phyloP scores from a whole-genome alignment of 2,113 vertebrate genomes.

The Ibidorhyncha struthersii region DNA sequence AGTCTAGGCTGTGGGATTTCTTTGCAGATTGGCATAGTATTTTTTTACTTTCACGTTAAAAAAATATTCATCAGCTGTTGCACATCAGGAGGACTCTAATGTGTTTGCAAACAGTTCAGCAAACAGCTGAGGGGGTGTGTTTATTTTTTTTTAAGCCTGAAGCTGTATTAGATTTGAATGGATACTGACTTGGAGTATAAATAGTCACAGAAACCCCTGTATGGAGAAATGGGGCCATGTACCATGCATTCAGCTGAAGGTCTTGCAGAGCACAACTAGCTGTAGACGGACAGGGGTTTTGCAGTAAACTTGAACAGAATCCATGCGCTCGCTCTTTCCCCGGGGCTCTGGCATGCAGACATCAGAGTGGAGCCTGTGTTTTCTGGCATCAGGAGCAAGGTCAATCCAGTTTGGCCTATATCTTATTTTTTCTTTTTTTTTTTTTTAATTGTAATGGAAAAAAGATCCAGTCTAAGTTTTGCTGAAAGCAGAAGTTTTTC shows the following conservation, averaged over 20 bases:
- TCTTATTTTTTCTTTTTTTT: too few relatives aligned
- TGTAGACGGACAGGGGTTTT: not conserved
- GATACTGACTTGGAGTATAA: not conserved
- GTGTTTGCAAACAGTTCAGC: not conserved
- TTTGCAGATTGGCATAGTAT: not conserved
- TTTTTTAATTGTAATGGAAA: not conserved
- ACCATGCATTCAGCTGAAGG: not conserved
- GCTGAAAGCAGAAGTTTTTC: slow-evolving; percentile 5
- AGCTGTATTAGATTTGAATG: not conserved
- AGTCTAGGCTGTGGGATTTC: not conserved
- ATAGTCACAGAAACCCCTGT: not conserved
- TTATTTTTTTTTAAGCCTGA: not conserved
- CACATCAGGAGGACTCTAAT: not conserved
- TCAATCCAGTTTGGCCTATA: not conserved
- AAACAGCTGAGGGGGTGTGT: not conserved
- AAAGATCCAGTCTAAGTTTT: not conserved
- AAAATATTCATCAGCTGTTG: not conserved
- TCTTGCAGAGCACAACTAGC: not conserved
- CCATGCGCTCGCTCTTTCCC: not conserved
- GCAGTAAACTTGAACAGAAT: not conserved
- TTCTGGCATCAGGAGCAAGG: slow-evolving; percentile 25
- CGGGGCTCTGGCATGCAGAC: not conserved
- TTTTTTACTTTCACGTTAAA: not conserved
- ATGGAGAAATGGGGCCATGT: not conserved
- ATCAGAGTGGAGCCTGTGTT: not conserved